Percentiles rank a stretch among this genome's conserved stretches.
Evolutionary conservation across 2,797 vertebrate species (phyloP).

Genomic region (Chromis chromis): DNA sequence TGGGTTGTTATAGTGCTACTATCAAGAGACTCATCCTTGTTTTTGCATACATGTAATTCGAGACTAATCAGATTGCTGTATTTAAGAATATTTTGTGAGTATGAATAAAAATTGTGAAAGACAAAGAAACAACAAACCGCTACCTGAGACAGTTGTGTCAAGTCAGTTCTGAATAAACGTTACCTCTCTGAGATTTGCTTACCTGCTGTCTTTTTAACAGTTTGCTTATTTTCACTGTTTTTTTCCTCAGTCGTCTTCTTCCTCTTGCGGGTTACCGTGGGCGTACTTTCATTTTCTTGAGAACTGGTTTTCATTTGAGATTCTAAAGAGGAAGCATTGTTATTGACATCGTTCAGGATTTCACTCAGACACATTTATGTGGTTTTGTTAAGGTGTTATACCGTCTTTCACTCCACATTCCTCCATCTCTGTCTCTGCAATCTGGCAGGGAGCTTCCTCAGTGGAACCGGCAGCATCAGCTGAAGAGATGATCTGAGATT

Average conservation of each 20-base stretch:
- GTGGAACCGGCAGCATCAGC: not conserved
- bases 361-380: not conserved
- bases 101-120: not conserved
- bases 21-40: not conserved
- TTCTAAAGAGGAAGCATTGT: constrained; percentile 30
- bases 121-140: not conserved
- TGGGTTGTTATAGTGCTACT: not conserved
- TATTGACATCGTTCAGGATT: not conserved
- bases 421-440: not conserved
- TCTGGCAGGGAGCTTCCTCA: not conserved
- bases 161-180: not conserved
- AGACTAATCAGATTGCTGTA: not conserved
- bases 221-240: not conserved
- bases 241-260: not conserved
- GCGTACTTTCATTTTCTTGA: constrained; percentile 13
- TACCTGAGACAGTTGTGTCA: not conserved
- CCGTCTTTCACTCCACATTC: constrained; percentile 18
- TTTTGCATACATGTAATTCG: not conserved
- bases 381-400: not conserved
- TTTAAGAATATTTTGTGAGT: not conserved
- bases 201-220: constrained; percentile 1
- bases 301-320: constrained; percentile 16
- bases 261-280: not conserved
- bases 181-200: not conserved
- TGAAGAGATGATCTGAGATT: not conserved